Base-by-base conservation (phyloP, 1,140 invertebrate species). In the Drosophila elegans region DNA sequence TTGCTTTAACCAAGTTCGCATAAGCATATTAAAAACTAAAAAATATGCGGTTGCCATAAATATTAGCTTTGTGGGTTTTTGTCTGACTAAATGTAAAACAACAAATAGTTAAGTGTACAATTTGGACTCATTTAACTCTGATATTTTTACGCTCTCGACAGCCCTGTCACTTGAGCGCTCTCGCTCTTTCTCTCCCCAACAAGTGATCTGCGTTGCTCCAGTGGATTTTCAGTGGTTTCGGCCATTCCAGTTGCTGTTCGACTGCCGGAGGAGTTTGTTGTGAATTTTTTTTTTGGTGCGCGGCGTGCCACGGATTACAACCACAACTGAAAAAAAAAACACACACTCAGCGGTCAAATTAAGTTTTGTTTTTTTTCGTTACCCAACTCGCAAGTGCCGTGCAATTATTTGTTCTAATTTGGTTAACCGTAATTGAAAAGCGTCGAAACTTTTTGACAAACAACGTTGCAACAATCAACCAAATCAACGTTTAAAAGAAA, bases 191-290 rank as follows among this genome's bases (percentile, higher is more conserved):
- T 21, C 27, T 27, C 25, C 12, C 53, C 59, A 54, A 54, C 66
- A 61, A 71, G 66, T 74, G 72, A 54, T 73, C 64, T 44, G 16
- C 21, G 60, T 41, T 52, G 38, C 11, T 34, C 16, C 55, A 36
- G 25, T 42, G 54, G 56, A 4, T 46, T 61, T 45, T 41, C 5
- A 34, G 25, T 51, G 48, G 48, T 16, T 51, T 51, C 48, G 29
- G 48, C 44, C 61, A 60, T 64, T 56, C 74, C 73, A 77, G 74
- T 76, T 77, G 62, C 72, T 76, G 74, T 48, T 42, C 56, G 51
- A 77, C 73, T 76, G 73, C 46, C 74, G 73, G 49, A 52, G 32
- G 25, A 68, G 71, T 54, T 73, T 73, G 71, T 68, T 68, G 63
- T 68, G 62, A 27, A 51, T 67, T 73, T 67, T 73, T 72, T 69